Base-by-base conservation (phyloP, 2,113 vertebrate species). In the Myrmecobius fasciatus region DNA sequence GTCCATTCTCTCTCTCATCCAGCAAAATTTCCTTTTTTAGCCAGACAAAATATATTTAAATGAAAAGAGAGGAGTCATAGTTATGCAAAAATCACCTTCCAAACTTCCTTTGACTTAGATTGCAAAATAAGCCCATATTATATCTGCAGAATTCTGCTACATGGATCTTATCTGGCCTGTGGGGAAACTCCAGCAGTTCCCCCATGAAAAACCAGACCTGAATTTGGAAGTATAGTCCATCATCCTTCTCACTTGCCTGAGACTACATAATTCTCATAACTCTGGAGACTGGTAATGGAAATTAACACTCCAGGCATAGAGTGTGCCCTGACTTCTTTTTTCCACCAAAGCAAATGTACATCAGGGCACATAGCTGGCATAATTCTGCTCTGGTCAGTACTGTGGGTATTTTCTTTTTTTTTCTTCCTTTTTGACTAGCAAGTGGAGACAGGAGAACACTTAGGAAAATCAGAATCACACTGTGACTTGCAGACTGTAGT, bases 91-190 rank as follows among this genome's bases (percentile, higher is more conserved):
- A 75, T 31, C 8, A 28, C 26, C 22, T 92, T 92, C 92, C 93
- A 49, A 95, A 8, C 54, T 53, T 91, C 20, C n/a, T 54, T 51
- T 96, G 60, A 26, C 49, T 22, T 95, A 51, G 11, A 94, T 91
- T 96, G 54, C 94, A 90, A 96, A 89, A 97, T 43, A 83, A 96
- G 52, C 47, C 94, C 10, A 92, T 17, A 8, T 7, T 46, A 14
- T 47, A 22, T 0, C 25, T 95, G 28, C 26, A 91, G 51, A 22
- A 90, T 93, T 93, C 94, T 92, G 91, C 28, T 48, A 24, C 20
- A 0, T 90, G 17, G 6, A 22, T 92, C 22, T 94, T 48, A 91
- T 94, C 11, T 20, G 60, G 14, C 47, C 1, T 7, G 25, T 48
- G 10, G 48, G 36, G 95, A 95, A 94, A 26, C 12, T 53, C 88